These are phyloP conservation scores for Drosophila affinis DNA, from an alignment of 2,888 invertebrate species.

Conservation along the genomic window DNA sequence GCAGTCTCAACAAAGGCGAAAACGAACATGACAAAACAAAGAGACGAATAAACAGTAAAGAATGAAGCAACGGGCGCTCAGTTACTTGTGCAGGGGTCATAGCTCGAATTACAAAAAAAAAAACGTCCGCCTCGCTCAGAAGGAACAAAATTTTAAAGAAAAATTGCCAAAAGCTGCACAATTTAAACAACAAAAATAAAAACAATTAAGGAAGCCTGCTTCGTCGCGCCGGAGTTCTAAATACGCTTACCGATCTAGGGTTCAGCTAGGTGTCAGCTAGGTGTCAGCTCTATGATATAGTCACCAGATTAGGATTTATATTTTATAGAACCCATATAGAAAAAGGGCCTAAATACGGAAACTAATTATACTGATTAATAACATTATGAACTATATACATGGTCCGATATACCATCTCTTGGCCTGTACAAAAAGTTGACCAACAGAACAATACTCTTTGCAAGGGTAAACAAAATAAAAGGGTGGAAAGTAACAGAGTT, in stretches of 20 bases:
- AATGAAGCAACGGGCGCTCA: constrained; percentile 64
- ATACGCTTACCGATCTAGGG: neutral
- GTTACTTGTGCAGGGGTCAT: constrained; percentile 60
- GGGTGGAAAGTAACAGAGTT: constrained; percentile 63
- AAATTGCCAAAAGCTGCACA: constrained; percentile 41
- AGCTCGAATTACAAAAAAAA: constrained; percentile 80
- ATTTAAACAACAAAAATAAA: neutral
- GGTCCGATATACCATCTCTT: too few relatives aligned
- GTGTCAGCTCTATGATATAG: too few relatives aligned
- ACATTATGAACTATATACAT: too few relatives aligned
- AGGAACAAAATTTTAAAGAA: constrained; percentile 18
- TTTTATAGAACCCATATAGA: too few relatives aligned
- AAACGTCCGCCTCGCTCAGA: constrained; percentile 52
- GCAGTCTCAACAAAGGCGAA: constrained; percentile 61
- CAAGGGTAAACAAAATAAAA: constrained; percentile 51
- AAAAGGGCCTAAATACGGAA: too few relatives aligned
- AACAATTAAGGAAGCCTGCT: neutral
- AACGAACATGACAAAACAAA: constrained; percentile 76
- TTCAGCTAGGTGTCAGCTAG: too few relatives aligned
- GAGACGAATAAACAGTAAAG: constrained; percentile 60
- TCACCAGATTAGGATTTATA: too few relatives aligned
- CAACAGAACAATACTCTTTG: constrained; percentile 50
- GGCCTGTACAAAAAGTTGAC: constrained; percentile 8
- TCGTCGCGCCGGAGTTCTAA: too few relatives aligned
- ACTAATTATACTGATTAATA: too few relatives aligned